Base-by-base conservation (phyloP, 2,888 invertebrate genomes). In the Zygogramma bicolorata region DNA sequence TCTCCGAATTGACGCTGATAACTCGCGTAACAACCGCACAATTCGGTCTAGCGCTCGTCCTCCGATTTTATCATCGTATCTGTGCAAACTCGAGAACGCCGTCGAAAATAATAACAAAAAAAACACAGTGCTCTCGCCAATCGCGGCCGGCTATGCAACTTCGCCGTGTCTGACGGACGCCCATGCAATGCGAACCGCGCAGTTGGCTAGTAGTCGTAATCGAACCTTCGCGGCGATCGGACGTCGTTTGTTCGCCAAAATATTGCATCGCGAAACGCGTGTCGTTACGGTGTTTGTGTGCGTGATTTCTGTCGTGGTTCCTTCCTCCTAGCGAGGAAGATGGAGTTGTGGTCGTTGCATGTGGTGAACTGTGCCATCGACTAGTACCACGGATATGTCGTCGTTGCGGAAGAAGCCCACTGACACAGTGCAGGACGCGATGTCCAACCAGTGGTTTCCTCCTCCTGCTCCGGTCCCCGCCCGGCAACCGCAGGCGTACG, bases 361-460 rank as follows among this genome's bases (percentile, higher is more conserved):
- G 15, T 46, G 18, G 27, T 29, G 40, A 13, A 13, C 13, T 29
- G 46, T n/a, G n/a, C n/a, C n/a, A n/a, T n/a, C n/a, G 25, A 53
- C 4, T 25, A 62, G 62, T 62, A 20, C 22, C n/a, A 13, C 4
- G 42, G 27, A 40, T 7, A 65, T 65, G 53, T 71, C 60, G 2
- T 63, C 40, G 49, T n/a, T 40, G 18, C 22, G 29, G 15, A 25
- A 15, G 13, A 67, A 46, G 15, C 6, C 18, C 15, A 58, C 69
- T 62, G 63, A 7, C 18, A 58, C 25, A 38, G 38, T 15, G 22
- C 46, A 53, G 61, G 53, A 71, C 73, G 61, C 70, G 46, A 78
- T 80, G 79, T 69, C 79, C 60, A 74, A 77, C 63, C 79, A 77
- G 66, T 80, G 80, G 80, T 80, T 79, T 62, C 80, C 80, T 38